Evolutionary conservation across 1,140 invertebrate species (phyloP).

Genomic region (Magallana ariakensis): DNA sequence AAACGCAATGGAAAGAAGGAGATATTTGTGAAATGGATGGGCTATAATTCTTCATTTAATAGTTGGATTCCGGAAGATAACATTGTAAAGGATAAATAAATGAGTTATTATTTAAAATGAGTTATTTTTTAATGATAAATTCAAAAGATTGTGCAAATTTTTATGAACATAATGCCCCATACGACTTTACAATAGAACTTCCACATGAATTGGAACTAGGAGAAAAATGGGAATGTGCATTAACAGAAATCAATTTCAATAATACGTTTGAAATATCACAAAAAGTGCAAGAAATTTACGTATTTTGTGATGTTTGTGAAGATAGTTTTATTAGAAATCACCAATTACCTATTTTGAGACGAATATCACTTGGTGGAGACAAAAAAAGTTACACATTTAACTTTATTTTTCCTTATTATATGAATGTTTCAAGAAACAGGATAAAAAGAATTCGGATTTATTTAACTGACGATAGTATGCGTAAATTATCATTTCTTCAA

Average conservation of each 20-base stretch:
- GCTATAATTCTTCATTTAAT: slow-evolving; percentile 1
- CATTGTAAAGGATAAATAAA: background rate
- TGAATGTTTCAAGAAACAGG: background rate
- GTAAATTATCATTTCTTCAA: background rate
- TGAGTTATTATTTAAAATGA: background rate
- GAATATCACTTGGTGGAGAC: background rate
- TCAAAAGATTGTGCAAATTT: background rate
- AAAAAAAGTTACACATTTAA: background rate
- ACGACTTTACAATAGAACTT: slow-evolving; percentile 15
- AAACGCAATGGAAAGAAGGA: background rate
- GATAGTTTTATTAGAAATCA: background rate
- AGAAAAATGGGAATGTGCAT: slow-evolving; percentile 24
- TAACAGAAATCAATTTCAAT: slow-evolving; percentile 12
- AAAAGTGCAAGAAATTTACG: background rate
- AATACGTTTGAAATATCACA: background rate
- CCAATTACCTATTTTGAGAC: background rate
- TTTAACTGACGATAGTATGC: background rate
- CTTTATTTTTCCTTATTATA: slow-evolving; percentile 29
- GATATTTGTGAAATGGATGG: background rate
- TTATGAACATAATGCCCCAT: background rate
- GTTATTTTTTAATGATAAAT: background rate
- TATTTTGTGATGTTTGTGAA: slow-evolving; percentile 37
- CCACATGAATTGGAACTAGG: background rate
- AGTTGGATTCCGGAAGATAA: slow-evolving; percentile 5
- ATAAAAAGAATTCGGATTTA: slow-evolving; percentile 25